These are phyloP conservation scores for Drosophila colorata DNA, from an alignment of 2,888 invertebrate species.

Conservation along the genomic window DNA sequence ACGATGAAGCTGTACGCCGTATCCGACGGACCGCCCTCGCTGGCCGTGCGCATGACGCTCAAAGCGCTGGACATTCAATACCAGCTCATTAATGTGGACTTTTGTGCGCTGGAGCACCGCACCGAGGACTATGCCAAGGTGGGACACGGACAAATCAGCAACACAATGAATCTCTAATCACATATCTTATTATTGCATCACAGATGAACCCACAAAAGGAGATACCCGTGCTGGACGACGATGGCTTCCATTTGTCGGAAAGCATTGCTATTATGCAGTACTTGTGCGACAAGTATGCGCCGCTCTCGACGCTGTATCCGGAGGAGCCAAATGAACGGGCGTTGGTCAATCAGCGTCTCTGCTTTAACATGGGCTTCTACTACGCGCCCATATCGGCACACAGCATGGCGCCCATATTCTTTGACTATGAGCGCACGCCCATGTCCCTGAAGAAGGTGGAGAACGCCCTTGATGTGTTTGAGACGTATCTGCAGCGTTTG, in stretches of 20 bases:
- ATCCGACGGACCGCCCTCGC: conserved; percentile 92
- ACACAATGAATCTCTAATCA: background rate
- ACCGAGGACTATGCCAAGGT: conserved; percentile 90
- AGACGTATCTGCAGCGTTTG: conserved; percentile 88
- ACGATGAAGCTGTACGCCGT: conserved; percentile 90
- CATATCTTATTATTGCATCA: background rate
- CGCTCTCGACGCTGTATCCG: conserved; percentile 89
- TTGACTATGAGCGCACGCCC: conserved; percentile 89
- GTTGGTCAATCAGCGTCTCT: conserved; percentile 91
- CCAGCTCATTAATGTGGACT: conserved; percentile 89
- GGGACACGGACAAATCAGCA: conserved; percentile 42
- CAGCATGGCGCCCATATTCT: conserved; percentile 90
- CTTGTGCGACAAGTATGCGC: conserved; percentile 91
- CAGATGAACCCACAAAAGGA: conserved; percentile 92
- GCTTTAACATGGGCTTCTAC: conserved; percentile 91
- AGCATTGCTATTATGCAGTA: conserved; percentile 89
- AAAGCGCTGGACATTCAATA: conserved; percentile 88
- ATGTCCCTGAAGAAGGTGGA: conserved; percentile 89
- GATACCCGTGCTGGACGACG: conserved; percentile 92
- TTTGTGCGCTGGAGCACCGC: conserved; percentile 90
- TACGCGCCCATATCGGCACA: conserved; percentile 88
- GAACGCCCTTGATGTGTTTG: conserved; percentile 88
- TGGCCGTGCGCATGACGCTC: conserved; percentile 90
- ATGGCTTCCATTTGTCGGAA: conserved; percentile 92
- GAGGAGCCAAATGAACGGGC: conserved; percentile 89